phyloP scores from a whole-genome alignment of 92 coral and sea anemone species.

The Palythoa grandis region DNA sequence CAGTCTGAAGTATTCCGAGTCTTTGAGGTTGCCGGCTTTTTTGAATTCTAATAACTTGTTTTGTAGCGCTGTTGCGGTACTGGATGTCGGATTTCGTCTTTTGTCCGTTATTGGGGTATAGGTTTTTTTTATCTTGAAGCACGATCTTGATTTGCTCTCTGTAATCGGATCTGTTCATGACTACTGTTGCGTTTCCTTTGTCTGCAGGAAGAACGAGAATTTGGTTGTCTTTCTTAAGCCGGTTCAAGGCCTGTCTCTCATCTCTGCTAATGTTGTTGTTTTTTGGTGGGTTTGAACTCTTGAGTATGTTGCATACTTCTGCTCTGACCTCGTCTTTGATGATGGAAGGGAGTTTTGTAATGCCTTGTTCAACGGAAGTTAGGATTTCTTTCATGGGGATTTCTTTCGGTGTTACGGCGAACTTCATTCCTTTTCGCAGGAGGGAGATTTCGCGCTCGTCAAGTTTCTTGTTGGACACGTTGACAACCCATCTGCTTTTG shows the following conservation, averaged over 20 bases:
- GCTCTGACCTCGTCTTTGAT: conserved; percentile 3
- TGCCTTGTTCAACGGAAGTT: not conserved
- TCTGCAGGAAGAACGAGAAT: conserved; percentile 42
- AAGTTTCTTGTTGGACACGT: not conserved
- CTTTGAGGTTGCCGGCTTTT: conserved; percentile 6
- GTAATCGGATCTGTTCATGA: conserved; percentile 25
- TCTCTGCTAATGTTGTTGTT: conserved; percentile 6
- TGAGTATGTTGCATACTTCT: not conserved
- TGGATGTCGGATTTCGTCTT: conserved; percentile 38
- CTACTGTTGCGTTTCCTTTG: conserved; percentile 46
- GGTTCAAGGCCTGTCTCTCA: conserved; percentile 27
- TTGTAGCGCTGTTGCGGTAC: conserved; percentile 7
- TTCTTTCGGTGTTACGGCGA: not conserved
- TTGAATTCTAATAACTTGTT: not conserved
- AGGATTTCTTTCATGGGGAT: not conserved
- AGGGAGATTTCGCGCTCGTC: not conserved
- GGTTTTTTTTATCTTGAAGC: conserved; percentile 18
- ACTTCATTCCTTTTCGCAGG: not conserved
- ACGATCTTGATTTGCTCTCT: not conserved
- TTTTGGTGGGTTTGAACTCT: conserved; percentile 22
- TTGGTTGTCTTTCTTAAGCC: conserved; percentile 2
- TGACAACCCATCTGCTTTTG: conserved; percentile 6
- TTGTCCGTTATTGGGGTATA: conserved; percentile 24
- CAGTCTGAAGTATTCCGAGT: conserved; percentile 1
- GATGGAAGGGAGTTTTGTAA: not conserved